These are phyloP conservation scores for Zygothrica quintamaculata DNA, from an alignment of 2,888 invertebrate species.

Conservation along the genomic window DNA sequence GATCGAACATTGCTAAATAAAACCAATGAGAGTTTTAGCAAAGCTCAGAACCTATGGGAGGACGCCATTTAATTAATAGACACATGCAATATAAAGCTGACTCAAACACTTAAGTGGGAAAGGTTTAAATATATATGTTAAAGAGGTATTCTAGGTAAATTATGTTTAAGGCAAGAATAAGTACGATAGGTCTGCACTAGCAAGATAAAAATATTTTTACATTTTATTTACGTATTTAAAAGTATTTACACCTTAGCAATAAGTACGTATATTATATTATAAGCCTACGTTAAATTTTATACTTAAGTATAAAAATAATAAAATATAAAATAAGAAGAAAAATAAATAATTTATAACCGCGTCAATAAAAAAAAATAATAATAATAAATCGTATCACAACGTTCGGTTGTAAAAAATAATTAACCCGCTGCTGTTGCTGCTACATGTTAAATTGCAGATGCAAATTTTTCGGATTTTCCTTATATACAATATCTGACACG, in stretches of 20 bases:
- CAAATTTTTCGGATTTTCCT: slow-evolving; percentile 88
- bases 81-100: no score
- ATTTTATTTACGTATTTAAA: slow-evolving; percentile 5
- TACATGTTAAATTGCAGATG: slow-evolving; percentile 85
- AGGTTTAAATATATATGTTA: neutral
- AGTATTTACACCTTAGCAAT: slow-evolving; percentile 2
- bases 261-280: slow-evolving; percentile 1
- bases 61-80: neutral
- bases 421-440: slow-evolving; percentile 59
- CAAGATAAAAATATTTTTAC: no score
- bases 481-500: slow-evolving; percentile 88
- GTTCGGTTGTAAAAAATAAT: slow-evolving; percentile 31
- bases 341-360: slow-evolving; percentile 17
- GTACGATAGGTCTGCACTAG: no score
- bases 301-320: neutral
- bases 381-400: slow-evolving; percentile 34
- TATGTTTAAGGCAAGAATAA: no score
- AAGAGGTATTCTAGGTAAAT: neutral
- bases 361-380: slow-evolving; percentile 19
- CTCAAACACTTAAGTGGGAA: slow-evolving; percentile 22
- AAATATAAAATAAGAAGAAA: no score
- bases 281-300: neutral
- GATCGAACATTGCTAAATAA: no score
- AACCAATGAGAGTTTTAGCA: no score
- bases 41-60: no score